A percentile compares a stretch with the other conserved stretches of the same genome.
These are phyloP conservation scores for Xenopus laevis DNA, from an alignment of 2,113 vertebrate genomes.

Conservation along the genomic window DNA sequence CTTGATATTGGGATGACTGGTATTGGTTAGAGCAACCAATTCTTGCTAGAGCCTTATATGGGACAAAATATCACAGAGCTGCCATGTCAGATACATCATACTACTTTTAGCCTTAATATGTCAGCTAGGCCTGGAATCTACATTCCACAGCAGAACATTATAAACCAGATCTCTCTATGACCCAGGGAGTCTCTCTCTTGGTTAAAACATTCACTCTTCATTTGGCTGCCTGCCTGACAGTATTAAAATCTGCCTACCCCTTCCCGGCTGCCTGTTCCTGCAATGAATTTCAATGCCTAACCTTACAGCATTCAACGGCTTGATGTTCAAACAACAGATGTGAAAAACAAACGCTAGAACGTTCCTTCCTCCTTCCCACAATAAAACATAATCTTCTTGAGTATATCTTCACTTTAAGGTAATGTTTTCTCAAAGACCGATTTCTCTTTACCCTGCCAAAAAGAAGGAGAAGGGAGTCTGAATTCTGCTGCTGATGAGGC, in stretches of 20 bases:
- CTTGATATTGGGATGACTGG: no score
- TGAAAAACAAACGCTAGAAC: no score
- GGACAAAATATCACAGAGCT: no score
- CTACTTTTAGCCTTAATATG: no score
- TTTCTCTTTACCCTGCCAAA: no score
- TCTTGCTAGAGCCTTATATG: no score
- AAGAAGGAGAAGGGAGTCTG: background rate
- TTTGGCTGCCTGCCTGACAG: slow-evolving; percentile 17
- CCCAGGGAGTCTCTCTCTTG: background rate
- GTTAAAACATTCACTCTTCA: slow-evolving; percentile 12
- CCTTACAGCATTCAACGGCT: background rate
- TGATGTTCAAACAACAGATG: no score
- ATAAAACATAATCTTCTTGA: background rate
- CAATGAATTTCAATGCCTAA: background rate
- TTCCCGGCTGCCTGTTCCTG: background rate
- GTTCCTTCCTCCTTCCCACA: background rate
- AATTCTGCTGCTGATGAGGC: background rate
- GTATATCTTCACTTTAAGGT: background rate
- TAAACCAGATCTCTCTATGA: background rate
- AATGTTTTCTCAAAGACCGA: no score
- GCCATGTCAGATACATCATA: no score
- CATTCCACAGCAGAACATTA: background rate
- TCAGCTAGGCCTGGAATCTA: no score
- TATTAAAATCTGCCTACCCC: background rate
- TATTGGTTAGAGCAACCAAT: no score